These are phyloP conservation scores for Gallinago media DNA, from an alignment of 2,113 vertebrate genomes.

Conservation along the genomic window DNA sequence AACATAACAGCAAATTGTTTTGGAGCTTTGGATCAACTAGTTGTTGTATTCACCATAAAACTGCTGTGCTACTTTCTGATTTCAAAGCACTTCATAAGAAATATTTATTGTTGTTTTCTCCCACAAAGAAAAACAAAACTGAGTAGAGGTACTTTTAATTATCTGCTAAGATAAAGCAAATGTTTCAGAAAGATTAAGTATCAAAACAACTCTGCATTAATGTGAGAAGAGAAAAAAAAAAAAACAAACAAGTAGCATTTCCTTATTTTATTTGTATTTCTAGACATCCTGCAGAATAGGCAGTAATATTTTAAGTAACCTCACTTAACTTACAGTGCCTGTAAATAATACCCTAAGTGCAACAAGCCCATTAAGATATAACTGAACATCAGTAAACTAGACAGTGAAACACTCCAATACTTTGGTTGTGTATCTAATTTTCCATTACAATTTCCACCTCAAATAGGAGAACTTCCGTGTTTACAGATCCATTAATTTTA, in stretches of 20 bases:
- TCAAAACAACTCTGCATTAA: neutral
- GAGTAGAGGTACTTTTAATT: constrained; percentile 11
- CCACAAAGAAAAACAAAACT: neutral
- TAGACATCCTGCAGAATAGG: neutral
- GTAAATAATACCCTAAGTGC: neutral
- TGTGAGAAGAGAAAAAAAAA: neutral
- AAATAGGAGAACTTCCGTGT: neutral
- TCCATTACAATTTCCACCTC: neutral
- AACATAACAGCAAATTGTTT: neutral
- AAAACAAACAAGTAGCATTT: neutral
- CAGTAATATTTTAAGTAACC: neutral
- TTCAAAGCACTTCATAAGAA: neutral
- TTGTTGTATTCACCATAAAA: neutral
- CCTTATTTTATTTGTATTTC: neutral
- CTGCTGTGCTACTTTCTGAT: neutral
- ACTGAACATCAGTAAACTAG: neutral
- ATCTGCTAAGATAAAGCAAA: neutral
- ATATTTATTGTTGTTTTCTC: neutral
- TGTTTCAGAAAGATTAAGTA: neutral
- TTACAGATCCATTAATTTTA: neutral
- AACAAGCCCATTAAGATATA: neutral
- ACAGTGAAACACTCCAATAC: neutral
- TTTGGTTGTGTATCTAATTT: neutral
- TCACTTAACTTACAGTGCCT: neutral
- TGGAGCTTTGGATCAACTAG: neutral